A percentile compares a stretch with the other conserved stretches of the same genome.
phyloP scores from a whole-genome alignment of 2,888 invertebrate genomes.

The Machimus atricapillus region DNA sequence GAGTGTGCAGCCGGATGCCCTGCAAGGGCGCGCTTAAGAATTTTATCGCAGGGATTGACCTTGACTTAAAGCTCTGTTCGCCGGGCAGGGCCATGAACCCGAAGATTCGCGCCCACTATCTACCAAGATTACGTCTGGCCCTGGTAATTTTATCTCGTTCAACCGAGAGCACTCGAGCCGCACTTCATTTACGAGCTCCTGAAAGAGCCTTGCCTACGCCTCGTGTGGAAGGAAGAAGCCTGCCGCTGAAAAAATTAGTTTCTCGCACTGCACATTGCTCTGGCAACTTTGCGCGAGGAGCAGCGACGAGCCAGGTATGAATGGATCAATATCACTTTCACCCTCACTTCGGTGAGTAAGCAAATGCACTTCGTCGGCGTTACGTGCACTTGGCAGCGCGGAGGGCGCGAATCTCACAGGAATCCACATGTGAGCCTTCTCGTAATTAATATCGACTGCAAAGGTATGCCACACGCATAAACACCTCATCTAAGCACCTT shows the following conservation, averaged over 20 bases:
- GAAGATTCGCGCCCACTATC: not conserved
- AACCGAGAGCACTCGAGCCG: not conserved
- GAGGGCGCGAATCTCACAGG: conserved; percentile 19
- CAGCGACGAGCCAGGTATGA: not conserved
- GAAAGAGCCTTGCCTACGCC: not conserved
- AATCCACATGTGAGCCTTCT: conserved; percentile 14
- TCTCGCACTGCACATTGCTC: not conserved
- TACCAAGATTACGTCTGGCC: not conserved
- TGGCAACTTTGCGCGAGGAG: not conserved
- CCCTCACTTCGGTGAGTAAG: conserved; percentile 27
- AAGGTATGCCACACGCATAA: conserved; percentile 16
- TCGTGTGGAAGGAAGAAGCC: conserved; percentile 3
- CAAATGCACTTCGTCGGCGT: conserved; percentile 10
- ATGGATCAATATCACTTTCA: conserved; percentile 36
- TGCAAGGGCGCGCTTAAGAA: conserved; percentile 3
- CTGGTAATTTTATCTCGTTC: conserved; percentile 7
- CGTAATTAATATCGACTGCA: conserved; percentile 24
- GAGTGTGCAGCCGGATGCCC: not conserved
- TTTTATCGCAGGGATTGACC: not conserved
- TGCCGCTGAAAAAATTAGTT: conserved; percentile 26
- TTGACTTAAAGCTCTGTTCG: conserved; percentile 18
- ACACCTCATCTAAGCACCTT: conserved; percentile 15
- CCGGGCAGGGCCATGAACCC: not conserved
- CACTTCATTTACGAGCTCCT: conserved; percentile 9
- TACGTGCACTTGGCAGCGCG: conserved; percentile 9